A percentile compares a stretch with the other conserved stretches of the same genome.
These are phyloP conservation scores for Archilochus colubris DNA, from an alignment of 2,113 vertebrate species.

Conservation along the genomic window DNA sequence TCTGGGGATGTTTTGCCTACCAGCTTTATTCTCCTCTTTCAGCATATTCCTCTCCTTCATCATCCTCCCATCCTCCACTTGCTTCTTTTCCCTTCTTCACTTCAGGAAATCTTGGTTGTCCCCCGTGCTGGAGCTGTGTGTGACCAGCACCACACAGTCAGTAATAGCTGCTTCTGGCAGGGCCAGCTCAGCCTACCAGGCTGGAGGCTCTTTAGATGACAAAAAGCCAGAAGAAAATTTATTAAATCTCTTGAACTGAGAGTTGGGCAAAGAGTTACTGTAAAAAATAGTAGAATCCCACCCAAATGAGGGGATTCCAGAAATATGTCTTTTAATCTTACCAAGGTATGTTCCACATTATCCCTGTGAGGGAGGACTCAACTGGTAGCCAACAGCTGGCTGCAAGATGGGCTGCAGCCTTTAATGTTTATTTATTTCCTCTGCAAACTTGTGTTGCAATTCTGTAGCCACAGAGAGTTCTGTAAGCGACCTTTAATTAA, in stretches of 20 bases:
- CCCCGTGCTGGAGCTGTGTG: background rate
- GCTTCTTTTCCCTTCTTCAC: background rate
- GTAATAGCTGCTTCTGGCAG: background rate
- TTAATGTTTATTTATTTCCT: constrained; percentile 8
- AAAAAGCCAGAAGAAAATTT: background rate
- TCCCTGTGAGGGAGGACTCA: background rate
- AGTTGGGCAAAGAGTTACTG: background rate
- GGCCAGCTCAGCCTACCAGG: background rate
- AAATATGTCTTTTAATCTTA: constrained; percentile 26
- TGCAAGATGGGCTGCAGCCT: constrained; percentile 52
- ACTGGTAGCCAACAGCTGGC: constrained; percentile 46
- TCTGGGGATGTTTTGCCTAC: background rate
- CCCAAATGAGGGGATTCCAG: background rate
- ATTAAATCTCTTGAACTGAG: background rate
- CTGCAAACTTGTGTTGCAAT: constrained; percentile 4
- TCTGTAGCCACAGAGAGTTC: background rate
- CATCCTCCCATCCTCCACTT: background rate
- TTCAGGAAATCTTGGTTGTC: background rate
- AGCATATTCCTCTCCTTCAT: background rate
- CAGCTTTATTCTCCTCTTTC: background rate
- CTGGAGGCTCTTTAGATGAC: background rate
- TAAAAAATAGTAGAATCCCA: background rate
- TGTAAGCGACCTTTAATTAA: constrained; percentile 2
- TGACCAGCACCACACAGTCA: background rate
- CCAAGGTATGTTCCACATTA: constrained; percentile 7